Conservation (phyloP, 2,797 vertebrate species). For the Thunnus albacares region DNA sequence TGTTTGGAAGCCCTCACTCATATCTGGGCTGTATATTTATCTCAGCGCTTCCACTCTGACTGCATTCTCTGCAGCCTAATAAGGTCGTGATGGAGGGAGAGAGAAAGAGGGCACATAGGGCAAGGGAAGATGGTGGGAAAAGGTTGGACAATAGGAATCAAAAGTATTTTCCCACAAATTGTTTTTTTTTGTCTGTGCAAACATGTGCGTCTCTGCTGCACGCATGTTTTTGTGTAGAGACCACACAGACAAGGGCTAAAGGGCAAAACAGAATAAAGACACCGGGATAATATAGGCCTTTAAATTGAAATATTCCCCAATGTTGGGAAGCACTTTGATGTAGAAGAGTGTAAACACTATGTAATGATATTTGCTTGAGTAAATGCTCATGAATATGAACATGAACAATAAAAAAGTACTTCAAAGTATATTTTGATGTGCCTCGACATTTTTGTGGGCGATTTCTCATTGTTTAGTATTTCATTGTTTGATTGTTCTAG, state of each 20-base stretch:
- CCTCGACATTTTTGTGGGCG: conserved; percentile 20
- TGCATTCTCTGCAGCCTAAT: conserved; percentile 74
- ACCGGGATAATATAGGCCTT: conserved; percentile 22
- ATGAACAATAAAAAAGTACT: conserved; percentile 33
- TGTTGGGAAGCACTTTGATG: conserved; percentile 61
- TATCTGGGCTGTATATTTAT: conserved; percentile 80
- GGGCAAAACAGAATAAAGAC: conserved; percentile 30
- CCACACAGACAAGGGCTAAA: conserved; percentile 28
- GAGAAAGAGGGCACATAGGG: conserved; percentile 39
- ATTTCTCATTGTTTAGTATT: conserved; percentile 12
- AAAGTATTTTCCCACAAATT: conserved; percentile 74
- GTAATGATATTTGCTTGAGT: conserved; percentile 17
- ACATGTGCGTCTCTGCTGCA: conserved; percentile 14
- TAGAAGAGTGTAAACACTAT: conserved; percentile 31
- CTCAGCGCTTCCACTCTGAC: conserved; percentile 46
- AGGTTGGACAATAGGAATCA: conserved; percentile 48
- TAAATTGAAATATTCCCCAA: conserved; percentile 25
- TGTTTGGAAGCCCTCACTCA: conserved; percentile 73
- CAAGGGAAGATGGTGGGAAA: conserved; percentile 59
- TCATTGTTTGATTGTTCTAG: conserved; percentile 17
- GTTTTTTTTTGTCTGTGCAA: conserved; percentile 49
- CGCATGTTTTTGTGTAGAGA: conserved; percentile 23
- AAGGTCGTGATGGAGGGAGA: conserved; percentile 65
- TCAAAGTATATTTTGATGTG: conserved; percentile 57
- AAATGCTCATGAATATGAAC: conserved; percentile 28